A percentile compares a stretch with the other conserved stretches of the same genome.
Conservation (phyloP, 2,888 invertebrate genomes). For the Tipula vernalis region DNA sequence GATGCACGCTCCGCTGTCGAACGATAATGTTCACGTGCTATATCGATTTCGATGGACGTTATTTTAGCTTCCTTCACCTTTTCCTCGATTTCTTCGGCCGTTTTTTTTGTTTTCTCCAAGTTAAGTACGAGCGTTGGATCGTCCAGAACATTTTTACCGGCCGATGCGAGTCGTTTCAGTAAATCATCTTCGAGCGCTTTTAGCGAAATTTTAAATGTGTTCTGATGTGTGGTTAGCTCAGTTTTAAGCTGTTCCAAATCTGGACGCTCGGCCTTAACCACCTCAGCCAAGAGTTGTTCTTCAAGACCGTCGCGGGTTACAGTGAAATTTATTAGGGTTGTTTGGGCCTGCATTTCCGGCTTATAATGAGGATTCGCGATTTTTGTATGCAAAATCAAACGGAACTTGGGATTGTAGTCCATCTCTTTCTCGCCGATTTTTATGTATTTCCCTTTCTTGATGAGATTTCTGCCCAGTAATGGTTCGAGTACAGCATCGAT, state of each 20-base stretch:
- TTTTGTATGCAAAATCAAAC: constrained; percentile 82
- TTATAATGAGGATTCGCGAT: constrained; percentile 92
- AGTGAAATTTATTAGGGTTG: constrained; percentile 89
- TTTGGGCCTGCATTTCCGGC: constrained; percentile 93
- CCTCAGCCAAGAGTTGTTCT: constrained; percentile 88
- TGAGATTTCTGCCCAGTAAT: constrained; percentile 71
- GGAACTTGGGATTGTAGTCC: constrained; percentile 72
- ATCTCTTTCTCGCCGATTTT: constrained; percentile 89
- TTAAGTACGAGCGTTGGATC: constrained; percentile 85
- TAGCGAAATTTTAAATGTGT: constrained; percentile 85
- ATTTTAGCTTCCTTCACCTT: constrained; percentile 78
- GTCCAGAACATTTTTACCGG: constrained; percentile 82
- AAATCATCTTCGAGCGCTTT: constrained; percentile 87
- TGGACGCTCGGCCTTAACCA: constrained; percentile 85
- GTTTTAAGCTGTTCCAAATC: constrained; percentile 75
- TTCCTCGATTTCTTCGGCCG: constrained; percentile 76
- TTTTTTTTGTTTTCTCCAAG: constrained; percentile 85
- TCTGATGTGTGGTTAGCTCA: constrained; percentile 80
- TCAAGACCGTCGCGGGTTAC: constrained; percentile 88
- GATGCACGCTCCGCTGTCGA: constrained; percentile 79
- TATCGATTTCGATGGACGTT: constrained; percentile 82
- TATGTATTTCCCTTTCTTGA: constrained; percentile 71
- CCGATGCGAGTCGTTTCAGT: constrained; percentile 72
- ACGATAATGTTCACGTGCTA: constrained; percentile 77
- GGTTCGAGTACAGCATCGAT: constrained; percentile 88